These are phyloP conservation scores for Cebus imitator DNA, from an alignment of 2,113 vertebrate genomes.

Conservation along the genomic window DNA sequence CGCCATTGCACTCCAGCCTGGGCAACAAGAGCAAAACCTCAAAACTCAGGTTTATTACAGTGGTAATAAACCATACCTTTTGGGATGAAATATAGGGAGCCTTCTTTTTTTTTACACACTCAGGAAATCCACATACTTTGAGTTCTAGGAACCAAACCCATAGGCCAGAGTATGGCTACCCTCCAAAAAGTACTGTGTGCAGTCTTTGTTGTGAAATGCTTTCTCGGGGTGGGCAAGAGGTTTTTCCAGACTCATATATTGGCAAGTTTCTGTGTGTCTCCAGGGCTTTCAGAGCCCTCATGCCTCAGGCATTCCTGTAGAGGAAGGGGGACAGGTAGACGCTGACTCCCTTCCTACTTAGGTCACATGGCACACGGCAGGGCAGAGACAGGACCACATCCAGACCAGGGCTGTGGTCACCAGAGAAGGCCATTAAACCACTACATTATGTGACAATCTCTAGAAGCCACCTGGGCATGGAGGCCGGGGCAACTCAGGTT, in stretches of 20 bases:
- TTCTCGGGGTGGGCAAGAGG: neutral
- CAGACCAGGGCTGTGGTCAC: neutral
- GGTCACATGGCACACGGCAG: neutral
- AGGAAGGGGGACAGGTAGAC: neutral
- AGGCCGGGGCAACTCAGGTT: neutral
- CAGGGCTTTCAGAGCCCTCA: neutral
- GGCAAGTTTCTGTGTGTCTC: neutral
- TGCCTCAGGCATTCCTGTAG: neutral
- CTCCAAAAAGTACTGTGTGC: neutral
- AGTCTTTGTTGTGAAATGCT: neutral
- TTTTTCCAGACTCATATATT: neutral
- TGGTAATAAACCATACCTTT: no score
- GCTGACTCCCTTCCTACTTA: neutral
- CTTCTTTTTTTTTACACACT: no score
- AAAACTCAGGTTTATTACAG: no score
- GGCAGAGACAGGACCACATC: neutral
- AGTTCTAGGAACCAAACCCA: constrained; percentile 10
- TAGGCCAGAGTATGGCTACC: neutral
- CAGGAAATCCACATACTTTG: neutral
- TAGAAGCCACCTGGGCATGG: neutral
- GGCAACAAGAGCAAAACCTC: no score
- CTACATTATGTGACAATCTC: neutral
- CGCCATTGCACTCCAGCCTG: no score
- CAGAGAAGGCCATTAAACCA: neutral
- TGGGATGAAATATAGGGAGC: no score